Base-by-base conservation (phyloP, 2,797 vertebrate species). In the Serranus cabrilla region DNA sequence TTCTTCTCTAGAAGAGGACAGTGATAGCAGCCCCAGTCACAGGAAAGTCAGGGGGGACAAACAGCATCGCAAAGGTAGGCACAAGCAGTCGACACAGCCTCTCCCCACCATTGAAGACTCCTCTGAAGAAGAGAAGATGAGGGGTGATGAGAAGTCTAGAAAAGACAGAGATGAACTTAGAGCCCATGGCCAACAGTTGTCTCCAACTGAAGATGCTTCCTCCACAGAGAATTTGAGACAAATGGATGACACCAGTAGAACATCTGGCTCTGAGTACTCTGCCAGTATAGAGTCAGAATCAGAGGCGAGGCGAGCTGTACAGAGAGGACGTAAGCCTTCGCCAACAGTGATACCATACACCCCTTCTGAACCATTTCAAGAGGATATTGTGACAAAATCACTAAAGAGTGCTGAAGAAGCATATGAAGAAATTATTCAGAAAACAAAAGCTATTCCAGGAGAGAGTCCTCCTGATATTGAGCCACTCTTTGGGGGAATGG, bases 1-100 rank as follows among this genome's bases (percentile, higher is more conserved):
- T 13, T 99, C 99, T 7, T 99, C 99, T 18, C 93, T 99, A 16
- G 98, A 99, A 17, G 98, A 99, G 85, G 99, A 99, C 75, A 99
- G 98, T 85, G 99, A 99, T 91, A 98, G 97, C 64, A 99, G 98
- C 80, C 97, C 98, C 2, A 97, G 96, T 90, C 96, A 96, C 88
- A 97, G 94, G 86, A 98, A 96, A 82, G 77, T 94, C n/a, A 92
- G 91, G 82, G 95, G 95, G n/a, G 97, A 99, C 85, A 99, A 98
- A 83, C 97, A 96, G 5, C 96, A 97, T 70, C 95, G 96, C 42
- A 99, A 98, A 94, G 96, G 96, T 55, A 97, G 97, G 14, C 98
- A 99, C 86, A 94, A 96, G 52, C 94, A 97, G 12, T 94, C 96
- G 45, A 97, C 96, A 23, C 97, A 97, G 81, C 93, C 95, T 59